Percentiles rank a stretch among this genome's conserved stretches.
Conservation (phyloP, 2,113 vertebrate species). For the Zapornia atra region DNA sequence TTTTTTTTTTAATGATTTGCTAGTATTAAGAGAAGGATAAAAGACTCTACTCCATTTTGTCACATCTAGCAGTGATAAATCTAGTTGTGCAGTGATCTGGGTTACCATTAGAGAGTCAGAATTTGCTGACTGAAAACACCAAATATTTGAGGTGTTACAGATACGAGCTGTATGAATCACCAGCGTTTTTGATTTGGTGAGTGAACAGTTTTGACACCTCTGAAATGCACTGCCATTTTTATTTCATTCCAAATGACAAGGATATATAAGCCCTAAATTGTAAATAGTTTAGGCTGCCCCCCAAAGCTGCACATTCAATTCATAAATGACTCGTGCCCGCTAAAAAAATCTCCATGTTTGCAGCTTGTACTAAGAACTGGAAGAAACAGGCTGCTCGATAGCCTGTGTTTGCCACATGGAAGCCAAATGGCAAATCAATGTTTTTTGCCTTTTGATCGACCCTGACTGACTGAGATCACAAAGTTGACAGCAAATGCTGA, state of each 20-base stretch:
- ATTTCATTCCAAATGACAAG: not conserved
- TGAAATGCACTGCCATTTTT: not conserved
- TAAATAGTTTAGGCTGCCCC: not conserved
- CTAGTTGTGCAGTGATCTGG: not conserved
- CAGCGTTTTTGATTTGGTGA: not conserved
- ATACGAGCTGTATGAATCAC: not conserved
- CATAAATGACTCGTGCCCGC: not conserved
- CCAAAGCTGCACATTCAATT: not conserved
- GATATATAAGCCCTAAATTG: not conserved
- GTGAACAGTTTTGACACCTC: slow-evolving; percentile 1
- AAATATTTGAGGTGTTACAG: not conserved
- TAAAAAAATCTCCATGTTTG: not conserved
- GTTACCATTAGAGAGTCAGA: not conserved
- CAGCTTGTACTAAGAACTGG: not conserved
- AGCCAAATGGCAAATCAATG: not conserved
- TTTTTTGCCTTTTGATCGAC: not conserved
- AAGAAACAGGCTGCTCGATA: not conserved
- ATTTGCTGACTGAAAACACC: not conserved
- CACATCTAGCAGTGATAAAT: not conserved
- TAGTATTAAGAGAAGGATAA: not conserved
- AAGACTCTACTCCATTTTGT: not conserved
- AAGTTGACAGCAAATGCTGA: not conserved
- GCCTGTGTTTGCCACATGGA: not conserved
- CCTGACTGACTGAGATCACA: not conserved
- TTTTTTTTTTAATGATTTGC: not conserved